These are phyloP conservation scores for Heterodera schachtii DNA, from an alignment of 1,140 invertebrate genomes.

Conservation along the genomic window DNA sequence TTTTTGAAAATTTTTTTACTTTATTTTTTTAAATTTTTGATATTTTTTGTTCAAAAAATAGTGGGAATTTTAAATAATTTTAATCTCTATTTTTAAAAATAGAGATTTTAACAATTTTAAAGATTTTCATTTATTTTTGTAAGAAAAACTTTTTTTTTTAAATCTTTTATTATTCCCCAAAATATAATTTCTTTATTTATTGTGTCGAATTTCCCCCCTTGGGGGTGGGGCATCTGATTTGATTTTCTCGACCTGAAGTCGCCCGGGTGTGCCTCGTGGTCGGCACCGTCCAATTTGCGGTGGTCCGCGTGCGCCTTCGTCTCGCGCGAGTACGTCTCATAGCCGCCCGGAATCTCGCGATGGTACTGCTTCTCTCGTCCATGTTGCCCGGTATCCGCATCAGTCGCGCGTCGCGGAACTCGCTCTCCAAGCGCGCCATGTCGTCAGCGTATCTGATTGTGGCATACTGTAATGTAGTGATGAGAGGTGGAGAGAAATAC, in stretches of 20 bases:
- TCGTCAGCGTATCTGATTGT: constrained; percentile 42
- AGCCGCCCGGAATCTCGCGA: constrained; percentile 44
- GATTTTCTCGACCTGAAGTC: not conserved
- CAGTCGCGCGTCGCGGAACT: constrained; percentile 45
- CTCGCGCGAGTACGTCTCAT: constrained; percentile 42
- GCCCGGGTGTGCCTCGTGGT: not conserved
- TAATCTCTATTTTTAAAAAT: too few relatives aligned
- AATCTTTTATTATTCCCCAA: too few relatives aligned
- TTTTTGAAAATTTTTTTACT: too few relatives aligned
- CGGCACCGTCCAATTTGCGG: constrained; percentile 8
- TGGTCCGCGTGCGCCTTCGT: constrained; percentile 30
- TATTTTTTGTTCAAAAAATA: too few relatives aligned
- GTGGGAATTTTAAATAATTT: too few relatives aligned
- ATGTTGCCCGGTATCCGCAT: constrained; percentile 43
- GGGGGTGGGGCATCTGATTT: not conserved
- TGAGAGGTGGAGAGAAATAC: too few relatives aligned
- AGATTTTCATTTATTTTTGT: too few relatives aligned
- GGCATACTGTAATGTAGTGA: too few relatives aligned
- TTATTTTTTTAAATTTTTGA: too few relatives aligned
- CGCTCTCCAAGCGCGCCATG: constrained; percentile 47
- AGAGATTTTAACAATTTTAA: too few relatives aligned
- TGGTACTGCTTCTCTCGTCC: constrained; percentile 30
- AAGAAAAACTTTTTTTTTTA: too few relatives aligned
- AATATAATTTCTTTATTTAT: not conserved
- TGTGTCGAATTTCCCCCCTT: not conserved